phyloP scores from a whole-genome alignment of 2,888 invertebrate genomes.

The Stenotaenia linearis region DNA sequence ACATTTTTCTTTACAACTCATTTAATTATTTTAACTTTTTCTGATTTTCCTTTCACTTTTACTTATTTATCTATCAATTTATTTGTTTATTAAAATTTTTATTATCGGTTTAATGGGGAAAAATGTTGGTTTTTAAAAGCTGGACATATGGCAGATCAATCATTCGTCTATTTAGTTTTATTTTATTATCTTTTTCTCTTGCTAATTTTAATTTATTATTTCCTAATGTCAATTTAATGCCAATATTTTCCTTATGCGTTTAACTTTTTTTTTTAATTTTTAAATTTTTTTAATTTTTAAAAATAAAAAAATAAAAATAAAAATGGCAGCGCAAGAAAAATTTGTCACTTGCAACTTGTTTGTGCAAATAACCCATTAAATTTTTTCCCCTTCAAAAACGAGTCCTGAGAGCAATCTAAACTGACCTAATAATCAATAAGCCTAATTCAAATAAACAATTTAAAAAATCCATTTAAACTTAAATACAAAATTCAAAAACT shows the following conservation, averaged over 20 bases:
- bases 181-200: neutral
- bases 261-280: no score
- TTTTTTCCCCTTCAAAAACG: neutral
- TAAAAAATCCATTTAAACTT: neutral
- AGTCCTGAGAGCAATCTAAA: neutral
- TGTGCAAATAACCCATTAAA: neutral
- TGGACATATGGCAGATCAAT: neutral
- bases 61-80: no score
- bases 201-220: neutral
- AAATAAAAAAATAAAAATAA: neutral
- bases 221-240: neutral
- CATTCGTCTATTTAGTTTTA: neutral
- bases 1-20: no score
- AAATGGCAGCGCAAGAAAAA: neutral
- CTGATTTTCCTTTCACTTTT: no score
- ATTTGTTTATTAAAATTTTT: no score
- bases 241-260: no score
- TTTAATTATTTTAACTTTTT: no score
- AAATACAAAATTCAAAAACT: neutral
- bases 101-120: neutral
- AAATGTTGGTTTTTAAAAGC: neutral
- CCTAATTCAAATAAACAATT: neutral
- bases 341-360: neutral
- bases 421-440: conserved; percentile 7
- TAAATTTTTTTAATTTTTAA: no score